Percentiles rank a stretch among this genome's conserved stretches.
Conservation (phyloP, 2,888 invertebrate genomes). For the Dinocampus coccinellae region DNA sequence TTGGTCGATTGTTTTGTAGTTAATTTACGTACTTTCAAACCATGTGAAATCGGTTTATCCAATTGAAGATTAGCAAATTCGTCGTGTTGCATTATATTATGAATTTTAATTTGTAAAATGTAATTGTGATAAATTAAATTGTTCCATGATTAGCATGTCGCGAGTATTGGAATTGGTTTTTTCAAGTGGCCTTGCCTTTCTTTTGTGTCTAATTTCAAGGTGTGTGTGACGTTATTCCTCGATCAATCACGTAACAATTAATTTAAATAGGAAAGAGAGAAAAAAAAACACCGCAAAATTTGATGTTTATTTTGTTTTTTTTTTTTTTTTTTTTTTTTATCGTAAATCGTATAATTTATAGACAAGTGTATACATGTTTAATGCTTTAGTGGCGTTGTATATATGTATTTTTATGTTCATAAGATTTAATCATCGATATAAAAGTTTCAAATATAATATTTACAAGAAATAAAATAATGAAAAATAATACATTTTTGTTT, state of each 20-base stretch:
- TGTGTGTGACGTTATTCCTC: background rate
- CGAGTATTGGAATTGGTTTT: background rate
- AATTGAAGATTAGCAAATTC: conserved; percentile 61
- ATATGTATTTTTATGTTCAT: conserved; percentile 51
- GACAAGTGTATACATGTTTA: background rate
- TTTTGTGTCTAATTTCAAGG: conserved; percentile 5
- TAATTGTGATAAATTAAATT: background rate
- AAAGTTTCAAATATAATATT: conserved; percentile 53
- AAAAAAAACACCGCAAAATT: background rate
- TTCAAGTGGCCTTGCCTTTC: background rate
- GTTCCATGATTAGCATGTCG: background rate
- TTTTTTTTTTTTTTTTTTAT: too few relatives aligned
- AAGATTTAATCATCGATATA: conserved; percentile 55
- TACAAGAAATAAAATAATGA: conserved; percentile 46
- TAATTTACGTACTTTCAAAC: conserved; percentile 55
- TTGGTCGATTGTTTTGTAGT: too few relatives aligned
- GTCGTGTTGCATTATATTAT: conserved; percentile 46
- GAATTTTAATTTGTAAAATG: conserved; percentile 39
- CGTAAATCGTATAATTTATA: background rate
- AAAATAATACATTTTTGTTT: conserved; percentile 43
- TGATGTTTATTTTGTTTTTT: background rate
- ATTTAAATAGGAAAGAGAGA: background rate
- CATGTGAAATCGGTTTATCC: conserved; percentile 55
- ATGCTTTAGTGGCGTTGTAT: conserved; percentile 17
- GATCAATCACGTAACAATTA: background rate